Percentiles rank a stretch among this genome's conserved stretches.
Conservation (phyloP, 2,888 invertebrate species). For the Conistra vaccinii region DNA sequence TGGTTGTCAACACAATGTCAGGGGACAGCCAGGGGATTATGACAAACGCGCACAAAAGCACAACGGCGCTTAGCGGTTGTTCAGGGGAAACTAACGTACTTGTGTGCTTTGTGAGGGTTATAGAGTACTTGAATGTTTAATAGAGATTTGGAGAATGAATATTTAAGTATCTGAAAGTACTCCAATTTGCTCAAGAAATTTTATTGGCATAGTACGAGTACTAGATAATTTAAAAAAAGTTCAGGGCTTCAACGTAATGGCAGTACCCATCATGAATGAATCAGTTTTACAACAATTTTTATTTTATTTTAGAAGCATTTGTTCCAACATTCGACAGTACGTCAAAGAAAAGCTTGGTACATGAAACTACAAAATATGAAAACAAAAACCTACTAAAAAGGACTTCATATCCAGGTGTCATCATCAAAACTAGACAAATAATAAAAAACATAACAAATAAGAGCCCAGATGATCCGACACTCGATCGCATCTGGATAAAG, state of each 20-base stretch:
- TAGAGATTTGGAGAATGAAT: constrained; percentile 28
- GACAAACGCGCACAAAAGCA: constrained; percentile 79
- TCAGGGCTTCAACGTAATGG: background rate
- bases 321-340: background rate
- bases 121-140: constrained; percentile 32
- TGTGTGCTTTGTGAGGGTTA: constrained; percentile 45
- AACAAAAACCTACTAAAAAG: background rate
- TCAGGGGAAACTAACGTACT: constrained; percentile 47
- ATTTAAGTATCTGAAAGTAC: constrained; percentile 5
- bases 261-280: background rate
- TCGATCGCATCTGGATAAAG: constrained; percentile 75
- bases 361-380: background rate
- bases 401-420: constrained; percentile 52
- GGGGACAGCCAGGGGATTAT: constrained; percentile 67
- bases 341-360: too few species aligned
- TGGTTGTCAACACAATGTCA: constrained; percentile 83
- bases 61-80: constrained; percentile 76
- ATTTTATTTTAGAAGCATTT: too few species aligned
- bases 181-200: background rate
- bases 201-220: background rate
- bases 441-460: constrained; percentile 64
- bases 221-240: background rate
- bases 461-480: constrained; percentile 79
- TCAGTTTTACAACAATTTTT: too few species aligned
- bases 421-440: constrained; percentile 56